These are phyloP conservation scores for Eclectus roratus DNA, from an alignment of 2,113 vertebrate species.

Conservation along the genomic window DNA sequence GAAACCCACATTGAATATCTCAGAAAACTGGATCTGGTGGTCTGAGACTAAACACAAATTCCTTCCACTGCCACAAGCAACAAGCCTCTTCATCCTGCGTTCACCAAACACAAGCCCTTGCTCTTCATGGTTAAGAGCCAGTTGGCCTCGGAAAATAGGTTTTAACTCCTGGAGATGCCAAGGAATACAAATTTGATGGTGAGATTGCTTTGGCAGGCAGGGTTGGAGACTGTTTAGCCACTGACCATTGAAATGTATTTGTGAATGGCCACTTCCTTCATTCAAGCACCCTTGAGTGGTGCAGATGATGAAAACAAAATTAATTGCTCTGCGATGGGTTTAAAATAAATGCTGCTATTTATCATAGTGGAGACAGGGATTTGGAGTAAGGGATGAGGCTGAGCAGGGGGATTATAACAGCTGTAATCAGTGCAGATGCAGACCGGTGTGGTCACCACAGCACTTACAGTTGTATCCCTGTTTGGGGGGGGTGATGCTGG, in stretches of 20 bases:
- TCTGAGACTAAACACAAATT: background rate
- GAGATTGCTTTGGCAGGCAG: conserved; percentile 37
- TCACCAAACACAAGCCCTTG: conserved; percentile 41
- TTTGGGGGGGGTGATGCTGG: background rate
- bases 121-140: conserved; percentile 52
- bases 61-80: background rate
- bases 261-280: conserved; percentile 48
- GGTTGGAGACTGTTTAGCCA: background rate
- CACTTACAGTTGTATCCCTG: accelerated
- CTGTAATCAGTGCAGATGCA: background rate
- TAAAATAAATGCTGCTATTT: background rate
- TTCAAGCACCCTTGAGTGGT: background rate
- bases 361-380: accelerated
- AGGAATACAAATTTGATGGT: conserved; percentile 39
- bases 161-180: conserved; percentile 37
- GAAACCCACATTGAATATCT: background rate
- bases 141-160: conserved; percentile 42
- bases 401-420: background rate
- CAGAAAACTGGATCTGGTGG: background rate
- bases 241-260: conserved; percentile 51
- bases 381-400: background rate
- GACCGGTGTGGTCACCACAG: accelerated
- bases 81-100: background rate
- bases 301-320: conserved; percentile 4
- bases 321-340: background rate